Base-by-base conservation (phyloP, 2,797 vertebrate genomes). In the Selene dorsalis region DNA sequence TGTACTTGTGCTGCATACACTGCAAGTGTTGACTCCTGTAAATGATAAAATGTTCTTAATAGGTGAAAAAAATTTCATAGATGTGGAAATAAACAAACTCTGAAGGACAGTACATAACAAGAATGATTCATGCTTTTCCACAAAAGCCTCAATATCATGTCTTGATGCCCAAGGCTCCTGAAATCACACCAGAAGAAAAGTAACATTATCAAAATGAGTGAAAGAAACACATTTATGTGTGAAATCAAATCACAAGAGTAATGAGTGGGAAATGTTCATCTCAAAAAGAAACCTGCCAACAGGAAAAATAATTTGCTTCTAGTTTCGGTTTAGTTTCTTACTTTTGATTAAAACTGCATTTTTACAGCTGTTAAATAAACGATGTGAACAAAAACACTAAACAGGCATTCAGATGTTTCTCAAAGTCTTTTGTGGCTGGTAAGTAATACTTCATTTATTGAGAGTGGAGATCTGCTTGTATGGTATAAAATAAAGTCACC, bases 1-100 rank as follows among this genome's bases (percentile, higher is more conserved):
- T 63, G 38, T n/a, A 61, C 62, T 16, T 53, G 43, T 69, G 63
- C 14, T 32, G 10, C n/a, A 63, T 75, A 41, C 32, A 32, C 22
- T 60, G n/a, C 39, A 43, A 20, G 28, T 77, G 30, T 63, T 38
- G 22, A 24, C 16, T 47, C 30, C 47, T 66, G 47, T n/a, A 11
- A 57, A 55, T 58, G 26, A 74, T 20, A 10, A 69, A 57, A n/a
- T 32, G 13, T n/a, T 50, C 57, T 26, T 2, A 17, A 24, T 48
- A 30, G 22, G 7, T 43, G 9, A 48, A 20, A 47, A 8, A 32
- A 30, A 50, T 53, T 35, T 35, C 7, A 68, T 7, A 47, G 5
- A 52, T 4, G 35, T 4, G 11, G 1, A 28, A 16, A 22, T 11
- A 61, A 64, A 20, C 12, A 22, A 14, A 22, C 35, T 53, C 4